Percentiles rank a stretch among this genome's conserved stretches.
Conservation (phyloP, 35 echinoderm and acorn worm genomes). For the Apostichopus japonicus region DNA sequence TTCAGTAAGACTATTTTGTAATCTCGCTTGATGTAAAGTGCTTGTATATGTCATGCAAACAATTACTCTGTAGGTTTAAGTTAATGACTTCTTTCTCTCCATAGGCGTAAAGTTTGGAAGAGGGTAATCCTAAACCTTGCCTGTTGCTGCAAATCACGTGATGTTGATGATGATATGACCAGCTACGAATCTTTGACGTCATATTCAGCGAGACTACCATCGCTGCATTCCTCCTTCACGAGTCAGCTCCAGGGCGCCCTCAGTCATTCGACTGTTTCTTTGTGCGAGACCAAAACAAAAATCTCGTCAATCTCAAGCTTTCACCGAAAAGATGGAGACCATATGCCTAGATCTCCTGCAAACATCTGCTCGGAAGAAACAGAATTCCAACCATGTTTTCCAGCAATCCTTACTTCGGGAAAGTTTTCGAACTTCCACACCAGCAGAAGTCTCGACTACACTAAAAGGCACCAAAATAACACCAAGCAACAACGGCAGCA, state of each 20-base stretch:
- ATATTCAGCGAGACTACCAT: not conserved
- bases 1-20: too few species aligned
- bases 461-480: conserved; percentile 4
- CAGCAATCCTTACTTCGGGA: not conserved
- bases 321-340: not conserved
- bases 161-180: not conserved
- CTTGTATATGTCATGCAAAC: too few species aligned
- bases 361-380: not conserved
- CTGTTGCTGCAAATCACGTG: not conserved
- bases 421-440: not conserved
- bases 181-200: not conserved
- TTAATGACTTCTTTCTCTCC: not conserved
- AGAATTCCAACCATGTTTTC: not conserved
- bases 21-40: too few species aligned
- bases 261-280: not conserved
- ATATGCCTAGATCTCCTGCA: not conserved
- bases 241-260: not conserved
- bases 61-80: too few species aligned
- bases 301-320: not conserved
- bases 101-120: not conserved
- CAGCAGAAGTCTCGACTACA: not conserved
- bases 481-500: not conserved
- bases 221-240: not conserved
- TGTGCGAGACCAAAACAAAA: not conserved
- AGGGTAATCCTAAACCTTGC: not conserved